Evolutionary conservation across 2,888 invertebrate species (phyloP).

Genomic region (Maniola hyperantus): DNA sequence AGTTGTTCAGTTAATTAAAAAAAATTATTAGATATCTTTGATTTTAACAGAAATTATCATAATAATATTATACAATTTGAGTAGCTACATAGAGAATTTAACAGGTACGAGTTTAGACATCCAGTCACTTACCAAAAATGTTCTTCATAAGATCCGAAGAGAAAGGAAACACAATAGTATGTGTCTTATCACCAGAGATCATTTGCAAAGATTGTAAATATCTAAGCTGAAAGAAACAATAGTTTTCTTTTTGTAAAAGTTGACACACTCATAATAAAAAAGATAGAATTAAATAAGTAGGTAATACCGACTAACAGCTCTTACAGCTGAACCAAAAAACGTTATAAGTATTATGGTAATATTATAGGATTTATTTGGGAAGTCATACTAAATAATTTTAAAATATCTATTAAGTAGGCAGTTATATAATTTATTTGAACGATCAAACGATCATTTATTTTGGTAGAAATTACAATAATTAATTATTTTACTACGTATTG

Average conservation of each 20-base stretch:
- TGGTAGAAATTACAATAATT: too few relatives aligned
- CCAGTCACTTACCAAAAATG: slow-evolving; percentile 48
- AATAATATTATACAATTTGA: too few relatives aligned
- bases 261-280: neutral
- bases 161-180: slow-evolving; percentile 93
- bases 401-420: too few relatives aligned
- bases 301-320: neutral
- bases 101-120: slow-evolving; percentile 4
- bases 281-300: neutral
- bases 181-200: slow-evolving; percentile 94
- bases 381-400: too few relatives aligned
- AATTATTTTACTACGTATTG: too few relatives aligned
- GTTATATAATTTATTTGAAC: too few relatives aligned
- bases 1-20: too few relatives aligned
- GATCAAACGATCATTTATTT: too few relatives aligned
- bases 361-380: too few relatives aligned
- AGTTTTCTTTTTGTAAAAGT: neutral
- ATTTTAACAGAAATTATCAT: too few relatives aligned
- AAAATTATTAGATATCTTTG: too few relatives aligned
- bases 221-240: slow-evolving; percentile 79
- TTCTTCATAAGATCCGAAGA: slow-evolving; percentile 86
- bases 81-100: too few relatives aligned
- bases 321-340: neutral
- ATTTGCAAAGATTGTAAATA: slow-evolving; percentile 93
- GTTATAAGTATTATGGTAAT: neutral